phyloP scores from a whole-genome alignment of 2,888 invertebrate genomes.

The Pharmacophagus antenor region DNA sequence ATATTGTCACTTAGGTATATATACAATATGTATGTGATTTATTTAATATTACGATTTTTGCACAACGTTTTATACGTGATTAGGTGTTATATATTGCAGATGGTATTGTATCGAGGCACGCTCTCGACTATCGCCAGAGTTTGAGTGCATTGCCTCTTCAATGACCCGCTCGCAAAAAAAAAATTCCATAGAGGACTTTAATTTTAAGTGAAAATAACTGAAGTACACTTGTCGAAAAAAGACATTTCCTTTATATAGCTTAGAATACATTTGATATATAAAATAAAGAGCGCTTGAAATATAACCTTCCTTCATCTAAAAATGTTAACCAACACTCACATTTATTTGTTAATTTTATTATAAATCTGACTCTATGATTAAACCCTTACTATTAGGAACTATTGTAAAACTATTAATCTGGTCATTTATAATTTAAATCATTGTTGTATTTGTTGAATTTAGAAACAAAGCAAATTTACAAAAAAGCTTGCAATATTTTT shows the following conservation, averaged over 20 bases:
- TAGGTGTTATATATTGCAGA: slow-evolving; percentile 34
- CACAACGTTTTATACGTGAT: slow-evolving; percentile 61
- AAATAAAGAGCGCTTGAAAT: slow-evolving; percentile 71
- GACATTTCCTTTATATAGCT: slow-evolving; percentile 71
- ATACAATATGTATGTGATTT: slow-evolving; percentile 67
- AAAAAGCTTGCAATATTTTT: slow-evolving; percentile 73
- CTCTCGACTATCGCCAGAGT: slow-evolving; percentile 66
- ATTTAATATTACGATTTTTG: slow-evolving; percentile 58
- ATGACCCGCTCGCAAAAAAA: slow-evolving; percentile 50
- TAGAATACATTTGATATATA: slow-evolving; percentile 73
- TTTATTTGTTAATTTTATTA: slow-evolving; percentile 74
- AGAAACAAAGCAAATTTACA: slow-evolving; percentile 72
- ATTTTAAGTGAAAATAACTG: slow-evolving; percentile 65
- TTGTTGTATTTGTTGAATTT: slow-evolving; percentile 77
- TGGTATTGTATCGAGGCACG: slow-evolving; percentile 33
- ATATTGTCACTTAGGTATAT: slow-evolving; percentile 33
- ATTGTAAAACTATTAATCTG: slow-evolving; percentile 78
- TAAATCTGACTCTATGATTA: slow-evolving; percentile 74
- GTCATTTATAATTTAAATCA: slow-evolving; percentile 81
- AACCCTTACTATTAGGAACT: slow-evolving; percentile 72
- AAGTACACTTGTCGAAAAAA: slow-evolving; percentile 75
- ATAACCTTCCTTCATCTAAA: slow-evolving; percentile 69
- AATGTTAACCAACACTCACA: slow-evolving; percentile 80
- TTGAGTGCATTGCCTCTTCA: slow-evolving; percentile 38
- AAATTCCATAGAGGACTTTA: slow-evolving; percentile 61